These are phyloP conservation scores for Xiphophorus couchianus DNA, from an alignment of 2,113 vertebrate genomes.

Conservation along the genomic window DNA sequence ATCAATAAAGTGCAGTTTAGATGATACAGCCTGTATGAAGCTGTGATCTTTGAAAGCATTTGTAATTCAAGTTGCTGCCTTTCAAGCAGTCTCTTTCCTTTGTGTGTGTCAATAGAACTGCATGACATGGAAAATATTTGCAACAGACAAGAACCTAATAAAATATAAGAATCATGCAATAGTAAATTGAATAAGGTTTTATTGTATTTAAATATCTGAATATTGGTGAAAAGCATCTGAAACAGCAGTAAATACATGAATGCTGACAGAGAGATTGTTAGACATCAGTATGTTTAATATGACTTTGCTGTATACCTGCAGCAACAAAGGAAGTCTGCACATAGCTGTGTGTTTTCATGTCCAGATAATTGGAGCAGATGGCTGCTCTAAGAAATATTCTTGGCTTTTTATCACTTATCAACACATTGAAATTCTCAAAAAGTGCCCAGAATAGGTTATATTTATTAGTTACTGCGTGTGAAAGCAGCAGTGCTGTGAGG, in stretches of 20 bases:
- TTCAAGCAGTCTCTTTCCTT: too few species aligned
- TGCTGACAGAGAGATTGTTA: constrained; percentile 2
- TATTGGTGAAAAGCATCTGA: not conserved
- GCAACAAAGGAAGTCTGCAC: constrained; percentile 12
- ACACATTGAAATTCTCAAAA: constrained; percentile 23
- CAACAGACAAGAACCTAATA: not conserved
- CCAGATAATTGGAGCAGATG: constrained; percentile 3
- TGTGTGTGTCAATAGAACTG: too few species aligned
- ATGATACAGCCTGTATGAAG: too few species aligned
- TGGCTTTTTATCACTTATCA: constrained; percentile 18
- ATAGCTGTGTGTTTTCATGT: not conserved
- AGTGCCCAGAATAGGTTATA: constrained; percentile 39
- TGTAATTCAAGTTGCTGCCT: too few species aligned
- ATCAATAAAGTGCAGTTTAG: too few species aligned
- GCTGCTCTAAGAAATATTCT: constrained; percentile 28
- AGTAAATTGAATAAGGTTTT: too few species aligned
- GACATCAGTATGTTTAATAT: constrained; percentile 1
- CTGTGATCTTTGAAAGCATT: too few species aligned
- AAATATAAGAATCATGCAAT: not conserved
- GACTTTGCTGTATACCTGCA: constrained; percentile 11
- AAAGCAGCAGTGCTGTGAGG: constrained; percentile 41
- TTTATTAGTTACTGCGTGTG: constrained; percentile 26
- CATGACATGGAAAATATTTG: not conserved
- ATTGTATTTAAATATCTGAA: not conserved
- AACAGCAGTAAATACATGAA: not conserved